phyloP scores from a whole-genome alignment of 2,888 invertebrate species.

The Nomada goodeniana region DNA sequence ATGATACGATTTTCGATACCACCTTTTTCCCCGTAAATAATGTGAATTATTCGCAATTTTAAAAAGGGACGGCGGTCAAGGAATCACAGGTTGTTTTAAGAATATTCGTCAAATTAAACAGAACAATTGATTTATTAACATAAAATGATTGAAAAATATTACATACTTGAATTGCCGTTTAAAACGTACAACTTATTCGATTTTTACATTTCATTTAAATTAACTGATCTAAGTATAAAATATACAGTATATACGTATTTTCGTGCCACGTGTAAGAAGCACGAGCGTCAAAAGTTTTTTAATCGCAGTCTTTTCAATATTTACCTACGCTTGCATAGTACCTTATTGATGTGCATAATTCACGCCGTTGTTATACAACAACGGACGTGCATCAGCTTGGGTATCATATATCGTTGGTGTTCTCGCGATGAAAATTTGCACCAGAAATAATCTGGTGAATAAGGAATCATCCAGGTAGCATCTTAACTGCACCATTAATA shows the following conservation, averaged over 20 bases:
- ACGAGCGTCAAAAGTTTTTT: not conserved
- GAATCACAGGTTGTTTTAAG: no score
- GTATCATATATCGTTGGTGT: constrained; percentile 6
- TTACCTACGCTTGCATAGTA: not conserved
- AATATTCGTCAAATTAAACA: no score
- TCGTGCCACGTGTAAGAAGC: not conserved
- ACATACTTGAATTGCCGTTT: not conserved
- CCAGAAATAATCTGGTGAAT: constrained; percentile 56
- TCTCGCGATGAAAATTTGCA: constrained; percentile 24
- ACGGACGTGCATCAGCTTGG: not conserved
- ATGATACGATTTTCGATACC: not conserved
- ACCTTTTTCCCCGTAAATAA: not conserved
- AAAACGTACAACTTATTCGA: not conserved
- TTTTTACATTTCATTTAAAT: not conserved
- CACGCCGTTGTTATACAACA: not conserved
- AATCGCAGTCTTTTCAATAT: not conserved
- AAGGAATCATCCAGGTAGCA: constrained; percentile 62
- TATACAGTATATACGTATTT: no score
- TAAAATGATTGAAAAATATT: not conserved
- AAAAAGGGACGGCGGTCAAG: no score
- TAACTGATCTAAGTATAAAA: no score
- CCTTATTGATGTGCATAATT: constrained; percentile 10
- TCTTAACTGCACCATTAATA: constrained; percentile 63
- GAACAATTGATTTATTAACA: not conserved
- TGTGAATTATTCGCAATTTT: not conserved